Evolutionary conservation across 2,888 invertebrate species (phyloP), one percentile per base, ranked within the genome.

Genomic region (Apamea sordens): DNA sequence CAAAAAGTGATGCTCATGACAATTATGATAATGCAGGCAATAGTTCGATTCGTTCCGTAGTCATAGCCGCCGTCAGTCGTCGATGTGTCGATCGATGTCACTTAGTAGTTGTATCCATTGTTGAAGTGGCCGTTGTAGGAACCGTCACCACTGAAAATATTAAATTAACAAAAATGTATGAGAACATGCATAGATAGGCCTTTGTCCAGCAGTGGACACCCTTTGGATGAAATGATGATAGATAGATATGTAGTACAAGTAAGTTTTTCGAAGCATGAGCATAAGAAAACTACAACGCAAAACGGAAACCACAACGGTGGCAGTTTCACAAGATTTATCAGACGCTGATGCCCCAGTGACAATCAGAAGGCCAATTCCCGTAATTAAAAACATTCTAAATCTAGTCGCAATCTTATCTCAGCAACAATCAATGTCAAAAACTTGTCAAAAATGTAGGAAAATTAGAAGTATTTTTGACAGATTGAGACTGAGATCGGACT

Each of bases 51-150:
- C 41, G 41, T 56, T 73, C 41, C 61, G 3, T 75, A 56, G 8
- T 68, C 50, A 2, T 36, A 24, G 63, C 67, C 50, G 47, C 44
- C 4, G 21, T 56, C 63, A 61, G 36, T 70, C 15, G 76, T 72
- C 47, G 56, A 72, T 64, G 64, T 83, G 69, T 77, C 53, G 10
- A 65, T 79, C 59, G 32, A 28, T 7, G 53, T 24, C 77, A 77
- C 13, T 89, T 77, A 93, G 88, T 92, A 93, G 81, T 91, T 90
- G 86, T 94, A 93, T 32, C 92, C 91, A 69, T 90, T 87, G 89
- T 92, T 90, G 88, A 92, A 91, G 67, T 87, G 84, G 6, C 92
- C 88, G 84, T 93, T 90, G 91, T 94, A 93, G 5, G 91, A 87
- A 21, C 93, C 94, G n/a, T 91, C 92, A 4, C 90, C 91, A 13